Base-by-base conservation (phyloP, 1,140 invertebrate species). In the Atta colombica region DNA sequence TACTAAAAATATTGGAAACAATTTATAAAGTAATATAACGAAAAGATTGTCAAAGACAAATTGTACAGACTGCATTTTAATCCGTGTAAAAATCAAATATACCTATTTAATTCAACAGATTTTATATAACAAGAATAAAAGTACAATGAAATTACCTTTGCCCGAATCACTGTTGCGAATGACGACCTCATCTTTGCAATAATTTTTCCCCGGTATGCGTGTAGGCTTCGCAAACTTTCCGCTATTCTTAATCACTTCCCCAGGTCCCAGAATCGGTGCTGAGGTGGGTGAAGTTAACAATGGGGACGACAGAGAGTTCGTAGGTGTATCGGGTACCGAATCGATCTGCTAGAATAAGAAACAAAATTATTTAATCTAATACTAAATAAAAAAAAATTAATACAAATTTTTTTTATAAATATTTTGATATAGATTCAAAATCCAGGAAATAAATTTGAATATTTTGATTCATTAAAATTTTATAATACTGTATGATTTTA, bases 141-240 rank as follows among this genome's bases (percentile, higher is more conserved):
- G 21, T 21, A 21, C 31, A 87, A 61, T 87, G 51, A 58, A 60
- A 93, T 96, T 96, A 99, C 98, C 98, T 98, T 99, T 99, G 92
- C 98, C 98, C 85, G 98, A 99, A 95, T 99, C 98, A 89, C 98
- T 97, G 95, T 99, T 99, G 89, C 98, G 96, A 92, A 99, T 99
- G 61, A 99, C 97, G 80, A 99, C 97, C 96, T 99, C 98, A 94
- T 99, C 98, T 95, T 98, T 98, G 92, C 98, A 98, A 94, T 98
- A 98, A 93, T 98, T 98, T 95, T 98, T 98, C 78, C 98, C 98
- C 71, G 98, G 97, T 82, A 98, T 98, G 94, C 98, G 97, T 2
- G 98, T 98, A n/a, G 98, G 98, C 94, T 98, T 98, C 14, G 96
- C 95, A 94, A 98, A 98, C 94, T 98, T 98, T 61, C 98, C 98